Percentiles rank a stretch among this genome's conserved stretches.
Conservation (phyloP, 2,888 invertebrate species). For the Lamellibrachia columna region DNA sequence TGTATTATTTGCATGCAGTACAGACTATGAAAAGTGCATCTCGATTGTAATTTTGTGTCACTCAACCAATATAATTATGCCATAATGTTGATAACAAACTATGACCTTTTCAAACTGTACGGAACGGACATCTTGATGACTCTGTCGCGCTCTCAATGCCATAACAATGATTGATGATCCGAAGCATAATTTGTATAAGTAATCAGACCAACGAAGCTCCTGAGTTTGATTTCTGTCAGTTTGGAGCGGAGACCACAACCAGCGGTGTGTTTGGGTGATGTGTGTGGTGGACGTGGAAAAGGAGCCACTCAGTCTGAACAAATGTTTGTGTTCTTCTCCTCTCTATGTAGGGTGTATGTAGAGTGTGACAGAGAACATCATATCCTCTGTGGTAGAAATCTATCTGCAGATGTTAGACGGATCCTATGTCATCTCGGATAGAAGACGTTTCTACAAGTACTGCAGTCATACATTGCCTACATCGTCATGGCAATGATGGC, state of each 20-base stretch:
- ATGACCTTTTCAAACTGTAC: neutral
- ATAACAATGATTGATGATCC: slow-evolving; percentile 1
- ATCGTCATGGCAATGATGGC: neutral
- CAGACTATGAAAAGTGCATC: neutral
- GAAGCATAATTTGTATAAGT: neutral
- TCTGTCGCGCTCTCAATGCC: neutral
- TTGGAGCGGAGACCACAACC: neutral
- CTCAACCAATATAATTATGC: slow-evolving; percentile 9
- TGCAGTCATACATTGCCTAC: neutral
- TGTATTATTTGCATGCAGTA: neutral
- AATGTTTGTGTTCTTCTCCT: neutral
- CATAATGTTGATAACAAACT: neutral
- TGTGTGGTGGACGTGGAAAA: neutral
- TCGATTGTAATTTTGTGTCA: neutral
- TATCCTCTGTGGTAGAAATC: neutral
- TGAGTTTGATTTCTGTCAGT: neutral
- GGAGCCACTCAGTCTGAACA: neutral
- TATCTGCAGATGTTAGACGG: neutral
- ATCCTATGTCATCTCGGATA: neutral
- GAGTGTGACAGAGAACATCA: neutral
- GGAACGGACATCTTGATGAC: neutral
- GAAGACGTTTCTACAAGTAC: neutral
- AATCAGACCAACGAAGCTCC: neutral
- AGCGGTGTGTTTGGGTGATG: neutral
- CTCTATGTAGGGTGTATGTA: neutral